Evolutionary conservation across 2,113 vertebrate species (phyloP).

Genomic region (Cisticola juncidis): DNA sequence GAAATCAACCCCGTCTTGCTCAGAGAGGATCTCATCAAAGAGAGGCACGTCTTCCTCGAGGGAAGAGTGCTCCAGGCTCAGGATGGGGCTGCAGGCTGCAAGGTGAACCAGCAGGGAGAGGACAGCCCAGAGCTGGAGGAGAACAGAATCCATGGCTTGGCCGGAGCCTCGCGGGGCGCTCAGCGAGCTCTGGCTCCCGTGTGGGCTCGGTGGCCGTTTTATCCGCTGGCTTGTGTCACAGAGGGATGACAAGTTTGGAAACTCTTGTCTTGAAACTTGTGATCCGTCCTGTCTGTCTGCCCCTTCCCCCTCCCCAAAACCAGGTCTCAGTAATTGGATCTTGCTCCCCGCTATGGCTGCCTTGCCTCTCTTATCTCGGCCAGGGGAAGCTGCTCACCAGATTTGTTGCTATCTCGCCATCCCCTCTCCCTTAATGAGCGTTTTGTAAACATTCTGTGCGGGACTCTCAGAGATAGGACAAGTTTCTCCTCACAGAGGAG

Average conservation of each 20-base stretch:
- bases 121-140: conserved; percentile 53
- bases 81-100: conserved; percentile 82
- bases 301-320: conserved; percentile 72
- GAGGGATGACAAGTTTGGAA: conserved; percentile 82
- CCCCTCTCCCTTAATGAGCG: conserved; percentile 96
- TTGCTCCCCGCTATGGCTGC: conserved; percentile 74
- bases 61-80: conserved; percentile 80
- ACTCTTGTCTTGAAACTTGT: conserved; percentile 73
- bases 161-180: conserved; percentile 33
- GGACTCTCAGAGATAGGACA: conserved; percentile 83
- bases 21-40: conserved; percentile 83
- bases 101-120: conserved; percentile 68
- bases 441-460: conserved; percentile 95
- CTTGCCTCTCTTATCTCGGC: conserved; percentile 90
- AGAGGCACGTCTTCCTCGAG: conserved; percentile 84
- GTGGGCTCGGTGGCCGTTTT: conserved; percentile 71
- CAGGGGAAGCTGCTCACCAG: conserved; percentile 87
- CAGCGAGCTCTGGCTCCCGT: conserved; percentile 52
- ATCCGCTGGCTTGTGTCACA: conserved; percentile 78
- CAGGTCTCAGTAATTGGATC: conserved; percentile 84
- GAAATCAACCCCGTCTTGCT: conserved; percentile 86
- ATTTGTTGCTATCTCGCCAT: conserved; percentile 90
- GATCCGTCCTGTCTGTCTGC: conserved; percentile 66
- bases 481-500: conserved; percentile 71
- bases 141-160: conserved; percentile 66